Base-by-base conservation (phyloP, 1,140 invertebrate genomes). In the Zaprionus camerounensis region DNA sequence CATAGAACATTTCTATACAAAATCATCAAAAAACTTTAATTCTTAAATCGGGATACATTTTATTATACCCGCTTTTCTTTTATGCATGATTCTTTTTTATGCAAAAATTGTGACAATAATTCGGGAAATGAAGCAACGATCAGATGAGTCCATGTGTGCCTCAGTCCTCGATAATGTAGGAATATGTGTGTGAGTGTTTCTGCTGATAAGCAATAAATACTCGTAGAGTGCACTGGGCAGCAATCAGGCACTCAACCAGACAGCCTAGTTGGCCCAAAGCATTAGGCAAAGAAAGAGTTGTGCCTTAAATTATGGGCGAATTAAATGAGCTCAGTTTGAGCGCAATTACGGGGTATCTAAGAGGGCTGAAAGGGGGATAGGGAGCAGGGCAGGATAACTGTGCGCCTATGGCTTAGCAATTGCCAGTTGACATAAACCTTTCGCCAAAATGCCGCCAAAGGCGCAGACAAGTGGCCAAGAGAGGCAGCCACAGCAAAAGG, bases 371-470 rank as follows among this genome's bases (percentile, higher is more conserved):
- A 28, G 51, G 24, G 12, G 26, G 6, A 5, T 2, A 56, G 53
- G 3, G 3, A 11, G 7, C 11, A 28, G 26, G 2, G 12, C 17
- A 24, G 46, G 46, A 51, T 51, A 22, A 51, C 46, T 49, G 44
- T 20, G 7, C n/a, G 41, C 44, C 44, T 51, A 20, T 20, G 46
- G 17, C 11, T 53, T 28, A 38, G 17, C 36, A 53, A 36, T 68
- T 59, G 71, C 44, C 67, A 69, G 85, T 88, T 88, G 85, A 90
- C 81, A 90, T 90, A 85, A 90, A 90, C 85, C 86, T 90, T 84
- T 90, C 85, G 76, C 85, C 58, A 44, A 66, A 76, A 65, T 55
- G 80, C 76, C 79, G 78, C 81, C 81, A 85, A 90, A 85, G 78
- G 72, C 70, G 70, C 68, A 76, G 85, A 90, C 85, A 90, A 90